A percentile compares a stretch with the other conserved stretches of the same genome.
Conservation (phyloP, 2,888 invertebrate genomes). For the Imbricaverruca yamaguchii region DNA sequence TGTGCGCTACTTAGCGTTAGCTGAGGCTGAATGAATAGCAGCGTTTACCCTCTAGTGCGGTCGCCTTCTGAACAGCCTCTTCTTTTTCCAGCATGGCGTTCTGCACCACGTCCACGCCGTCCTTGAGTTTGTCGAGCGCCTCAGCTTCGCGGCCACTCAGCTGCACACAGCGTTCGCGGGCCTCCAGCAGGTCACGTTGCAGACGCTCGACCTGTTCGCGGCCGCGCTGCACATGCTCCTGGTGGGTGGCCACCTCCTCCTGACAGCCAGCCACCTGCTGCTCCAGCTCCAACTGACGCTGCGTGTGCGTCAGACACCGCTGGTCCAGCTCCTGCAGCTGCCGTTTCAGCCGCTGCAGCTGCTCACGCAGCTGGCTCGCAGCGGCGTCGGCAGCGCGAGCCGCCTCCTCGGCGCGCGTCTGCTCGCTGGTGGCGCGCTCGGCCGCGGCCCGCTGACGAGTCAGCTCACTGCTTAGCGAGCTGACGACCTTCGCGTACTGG, state of each 20-base stretch:
- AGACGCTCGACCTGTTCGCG: neutral
- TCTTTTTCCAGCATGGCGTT: neutral
- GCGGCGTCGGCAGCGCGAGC: neutral
- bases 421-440: neutral
- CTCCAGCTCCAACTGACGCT: neutral
- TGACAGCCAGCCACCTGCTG: neutral
- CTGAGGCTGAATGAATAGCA: too few species aligned
- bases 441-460: neutral
- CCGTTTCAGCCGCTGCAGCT: neutral
- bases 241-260: neutral
- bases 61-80: neutral
- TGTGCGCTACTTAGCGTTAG: too few species aligned
- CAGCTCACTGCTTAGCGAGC: neutral
- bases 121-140: neutral
- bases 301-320: neutral
- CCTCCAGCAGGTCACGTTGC: neutral
- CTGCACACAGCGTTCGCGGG: neutral
- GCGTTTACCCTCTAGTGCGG: neutral
- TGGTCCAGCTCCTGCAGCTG: neutral
- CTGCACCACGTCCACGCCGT: slow-evolving; percentile 13
- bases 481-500: neutral
- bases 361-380: neutral
- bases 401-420: neutral
- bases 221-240: neutral
- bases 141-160: neutral